phyloP scores from a whole-genome alignment of 2,888 invertebrate genomes.

The Helleia helle region DNA sequence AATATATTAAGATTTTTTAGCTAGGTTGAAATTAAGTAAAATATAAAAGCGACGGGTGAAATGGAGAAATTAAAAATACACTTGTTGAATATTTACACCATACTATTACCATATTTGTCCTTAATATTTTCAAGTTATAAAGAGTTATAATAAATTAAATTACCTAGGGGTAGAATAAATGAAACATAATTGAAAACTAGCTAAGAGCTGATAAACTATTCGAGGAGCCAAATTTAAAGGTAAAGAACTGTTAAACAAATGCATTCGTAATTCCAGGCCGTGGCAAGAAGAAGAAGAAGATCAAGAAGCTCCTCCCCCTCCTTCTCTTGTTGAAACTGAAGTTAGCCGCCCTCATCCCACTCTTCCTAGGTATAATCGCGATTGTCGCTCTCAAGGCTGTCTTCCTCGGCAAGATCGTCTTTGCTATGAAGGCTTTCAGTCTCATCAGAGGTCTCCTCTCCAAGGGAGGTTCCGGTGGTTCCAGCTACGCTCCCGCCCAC shows the following conservation, averaged over 20 bases:
- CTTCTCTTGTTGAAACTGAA: constrained; percentile 86
- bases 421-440: constrained; percentile 82
- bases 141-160: too few species aligned
- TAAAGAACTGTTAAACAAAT: not conserved
- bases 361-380: constrained; percentile 82
- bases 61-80: too few species aligned
- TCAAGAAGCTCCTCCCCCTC: constrained; percentile 83
- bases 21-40: too few species aligned
- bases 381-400: constrained; percentile 88
- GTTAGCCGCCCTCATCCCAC: constrained; percentile 81
- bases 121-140: too few species aligned
- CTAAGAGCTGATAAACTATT: too few species aligned
- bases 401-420: constrained; percentile 88
- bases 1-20: too few species aligned
- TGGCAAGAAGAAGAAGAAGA: constrained; percentile 83
- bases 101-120: too few species aligned
- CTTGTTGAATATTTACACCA: too few species aligned
- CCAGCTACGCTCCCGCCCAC: constrained; percentile 76
- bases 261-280: constrained; percentile 74
- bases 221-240: not conserved
- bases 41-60: too few species aligned
- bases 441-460: constrained; percentile 79
- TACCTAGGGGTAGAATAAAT: too few species aligned
- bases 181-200: too few species aligned
- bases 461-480: constrained; percentile 51